These are phyloP conservation scores for Eubasilissa regina DNA, from an alignment of 1,140 invertebrate species.

Conservation along the genomic window DNA sequence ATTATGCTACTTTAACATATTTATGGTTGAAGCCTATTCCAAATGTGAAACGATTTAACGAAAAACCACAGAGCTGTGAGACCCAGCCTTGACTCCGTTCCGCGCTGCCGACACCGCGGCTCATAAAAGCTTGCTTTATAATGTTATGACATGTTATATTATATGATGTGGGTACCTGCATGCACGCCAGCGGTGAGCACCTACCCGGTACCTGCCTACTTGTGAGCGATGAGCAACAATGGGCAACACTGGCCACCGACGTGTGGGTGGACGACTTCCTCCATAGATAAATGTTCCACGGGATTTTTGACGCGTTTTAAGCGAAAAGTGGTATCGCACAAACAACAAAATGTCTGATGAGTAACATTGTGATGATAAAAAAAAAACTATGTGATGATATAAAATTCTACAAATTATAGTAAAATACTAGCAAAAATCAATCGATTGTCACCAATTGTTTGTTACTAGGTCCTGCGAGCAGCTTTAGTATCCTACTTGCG, in stretches of 20 bases:
- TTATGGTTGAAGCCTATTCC: neutral
- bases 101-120: conserved; percentile 5
- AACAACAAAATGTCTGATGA: neutral
- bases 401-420: too few relatives aligned
- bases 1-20: neutral
- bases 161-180: neutral
- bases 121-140: conserved; percentile 2
- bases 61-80: conserved; percentile 17
- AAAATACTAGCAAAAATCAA: too few relatives aligned
- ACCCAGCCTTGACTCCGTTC: conserved; percentile 31
- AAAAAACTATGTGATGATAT: too few relatives aligned
- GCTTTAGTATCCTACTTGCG: too few relatives aligned
- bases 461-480: too few relatives aligned
- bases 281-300: neutral
- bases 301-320: neutral
- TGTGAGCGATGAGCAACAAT: neutral
- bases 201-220: neutral
- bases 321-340: conserved; percentile 7
- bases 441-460: too few relatives aligned
- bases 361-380: too few relatives aligned
- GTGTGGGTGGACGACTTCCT: conserved; percentile 23
- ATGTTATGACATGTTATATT: conserved; percentile 1
- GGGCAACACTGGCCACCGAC: neutral
- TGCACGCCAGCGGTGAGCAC: neutral
- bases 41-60: neutral